Percentiles rank a stretch among this genome's conserved stretches.
Conservation (phyloP, 2,113 vertebrate species). For the Thamnophis sirtalis region DNA sequence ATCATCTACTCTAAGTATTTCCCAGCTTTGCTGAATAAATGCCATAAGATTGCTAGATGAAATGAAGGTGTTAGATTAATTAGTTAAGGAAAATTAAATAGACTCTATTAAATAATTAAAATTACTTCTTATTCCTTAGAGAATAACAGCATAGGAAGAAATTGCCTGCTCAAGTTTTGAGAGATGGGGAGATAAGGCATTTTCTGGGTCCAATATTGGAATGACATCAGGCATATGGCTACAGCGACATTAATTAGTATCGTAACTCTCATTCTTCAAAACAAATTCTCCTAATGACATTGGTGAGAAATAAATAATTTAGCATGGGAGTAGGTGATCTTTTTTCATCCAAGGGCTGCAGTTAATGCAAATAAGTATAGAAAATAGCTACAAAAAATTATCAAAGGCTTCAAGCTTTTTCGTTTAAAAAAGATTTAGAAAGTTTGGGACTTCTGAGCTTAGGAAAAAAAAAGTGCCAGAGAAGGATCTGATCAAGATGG, state of each 20-base stretch:
- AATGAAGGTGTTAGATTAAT: constrained; percentile 30
- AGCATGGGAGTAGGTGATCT: not conserved
- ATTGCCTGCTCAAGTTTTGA: not conserved
- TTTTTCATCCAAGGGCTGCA: not conserved
- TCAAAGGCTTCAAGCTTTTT: not conserved
- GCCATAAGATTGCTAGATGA: not conserved
- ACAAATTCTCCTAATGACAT: not conserved
- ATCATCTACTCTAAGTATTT: not conserved
- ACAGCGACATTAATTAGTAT: not conserved
- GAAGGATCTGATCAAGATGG: not conserved
- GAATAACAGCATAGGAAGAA: not conserved
- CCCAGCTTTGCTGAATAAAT: constrained; percentile 29
- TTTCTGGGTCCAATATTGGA: not conserved
- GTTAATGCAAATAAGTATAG: not conserved
- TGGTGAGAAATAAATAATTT: not conserved
- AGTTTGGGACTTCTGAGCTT: not conserved
- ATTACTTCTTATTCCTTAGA: constrained; percentile 12
- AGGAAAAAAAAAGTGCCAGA: not conserved
- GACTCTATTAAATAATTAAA: constrained; percentile 20
- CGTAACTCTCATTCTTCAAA: not conserved
- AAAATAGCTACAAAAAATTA: not conserved
- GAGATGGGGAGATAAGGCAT: not conserved
- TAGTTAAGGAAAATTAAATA: not conserved
- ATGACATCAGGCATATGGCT: not conserved
- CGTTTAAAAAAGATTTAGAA: not conserved